Percentiles rank a stretch among this genome's conserved stretches.
Conservation (phyloP, 2,888 invertebrate species). For the Cephus pulcher region DNA sequence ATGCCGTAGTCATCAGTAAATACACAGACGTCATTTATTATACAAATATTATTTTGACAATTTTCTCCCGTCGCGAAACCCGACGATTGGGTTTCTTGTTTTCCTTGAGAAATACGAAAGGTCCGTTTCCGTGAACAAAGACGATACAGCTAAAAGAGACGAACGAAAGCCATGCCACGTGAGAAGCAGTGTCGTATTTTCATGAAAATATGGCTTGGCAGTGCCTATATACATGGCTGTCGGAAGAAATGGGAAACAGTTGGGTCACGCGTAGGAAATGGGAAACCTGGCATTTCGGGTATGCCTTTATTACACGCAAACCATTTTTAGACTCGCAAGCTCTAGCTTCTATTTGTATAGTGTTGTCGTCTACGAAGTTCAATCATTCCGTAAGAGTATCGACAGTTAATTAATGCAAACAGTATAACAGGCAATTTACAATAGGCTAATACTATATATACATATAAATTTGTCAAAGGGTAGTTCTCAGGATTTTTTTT, state of each 20-base stretch:
- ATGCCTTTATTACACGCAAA: background rate
- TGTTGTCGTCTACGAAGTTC: background rate
- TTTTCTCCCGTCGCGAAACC: too few species aligned
- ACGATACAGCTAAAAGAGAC: too few species aligned
- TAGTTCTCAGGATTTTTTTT: too few species aligned
- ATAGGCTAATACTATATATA: background rate
- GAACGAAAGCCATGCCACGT: too few species aligned
- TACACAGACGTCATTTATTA: too few species aligned
- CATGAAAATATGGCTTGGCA: background rate
- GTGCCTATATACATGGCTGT: background rate
- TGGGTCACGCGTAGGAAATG: background rate
- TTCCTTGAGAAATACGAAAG: too few species aligned
- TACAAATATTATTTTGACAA: too few species aligned
- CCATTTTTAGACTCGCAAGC: background rate
- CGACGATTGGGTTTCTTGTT: too few species aligned
- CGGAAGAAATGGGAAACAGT: background rate
- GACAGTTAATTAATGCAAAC: background rate
- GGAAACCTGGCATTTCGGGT: background rate
- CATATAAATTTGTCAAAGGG: too few species aligned
- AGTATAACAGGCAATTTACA: background rate
- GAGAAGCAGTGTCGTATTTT: background rate
- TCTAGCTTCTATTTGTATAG: background rate
- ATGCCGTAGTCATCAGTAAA: too few species aligned
- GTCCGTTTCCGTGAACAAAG: too few species aligned
- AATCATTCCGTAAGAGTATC: too few species aligned